Evolutionary conservation across 2,113 vertebrate species (phyloP).

Genomic region (Empidonax alnorum): DNA sequence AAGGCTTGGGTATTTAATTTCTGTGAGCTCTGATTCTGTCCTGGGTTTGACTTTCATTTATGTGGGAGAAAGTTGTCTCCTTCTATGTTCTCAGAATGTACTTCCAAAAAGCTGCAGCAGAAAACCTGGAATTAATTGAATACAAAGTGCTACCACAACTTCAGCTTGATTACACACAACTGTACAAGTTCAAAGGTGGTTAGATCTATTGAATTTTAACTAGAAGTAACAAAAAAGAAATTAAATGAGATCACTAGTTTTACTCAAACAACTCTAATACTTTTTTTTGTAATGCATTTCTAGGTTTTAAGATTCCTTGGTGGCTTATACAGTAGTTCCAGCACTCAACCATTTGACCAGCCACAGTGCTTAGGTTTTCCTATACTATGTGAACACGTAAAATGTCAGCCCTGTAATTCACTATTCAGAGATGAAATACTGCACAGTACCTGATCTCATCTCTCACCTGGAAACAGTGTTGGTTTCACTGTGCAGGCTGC

Average conservation of each 20-base stretch:
- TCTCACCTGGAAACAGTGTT: neutral
- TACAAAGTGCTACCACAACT: neutral
- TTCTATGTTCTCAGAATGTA: neutral
- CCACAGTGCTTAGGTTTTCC: neutral
- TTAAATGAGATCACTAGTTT: neutral
- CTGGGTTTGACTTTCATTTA: neutral
- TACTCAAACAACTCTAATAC: neutral
- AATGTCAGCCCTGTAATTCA: neutral
- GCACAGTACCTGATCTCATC: neutral
- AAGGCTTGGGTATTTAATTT: neutral
- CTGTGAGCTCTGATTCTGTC: neutral
- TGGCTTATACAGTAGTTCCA: neutral
- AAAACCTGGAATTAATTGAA: neutral
- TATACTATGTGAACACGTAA: neutral
- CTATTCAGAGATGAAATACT: neutral
- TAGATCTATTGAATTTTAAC: neutral
- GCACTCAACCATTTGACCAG: neutral
- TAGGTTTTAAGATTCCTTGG: neutral
- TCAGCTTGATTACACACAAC: neutral
- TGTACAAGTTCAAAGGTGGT: neutral
- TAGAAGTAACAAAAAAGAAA: neutral
- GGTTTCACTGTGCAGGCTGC: neutral
- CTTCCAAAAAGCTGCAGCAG: neutral
- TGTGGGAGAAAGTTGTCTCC: neutral
- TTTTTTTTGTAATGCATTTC: neutral